These are phyloP conservation scores for Hemicentrotus pulcherrimus DNA, from an alignment of 35 echinoderm and acorn worm genomes.

Conservation along the genomic window DNA sequence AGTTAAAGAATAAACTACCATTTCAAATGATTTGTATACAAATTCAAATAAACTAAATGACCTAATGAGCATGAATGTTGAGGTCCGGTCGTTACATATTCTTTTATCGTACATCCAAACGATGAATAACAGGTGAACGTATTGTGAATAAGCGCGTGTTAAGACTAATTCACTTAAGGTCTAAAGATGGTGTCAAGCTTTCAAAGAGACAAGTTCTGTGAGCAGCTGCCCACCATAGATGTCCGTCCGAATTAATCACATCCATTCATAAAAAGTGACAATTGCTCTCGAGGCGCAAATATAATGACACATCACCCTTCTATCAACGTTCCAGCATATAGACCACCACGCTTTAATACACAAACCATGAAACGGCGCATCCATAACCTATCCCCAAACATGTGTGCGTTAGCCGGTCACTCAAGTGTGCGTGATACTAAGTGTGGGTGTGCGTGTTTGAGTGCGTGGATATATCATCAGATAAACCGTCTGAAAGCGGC, in stretches of 20 bases:
- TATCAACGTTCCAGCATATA: not conserved
- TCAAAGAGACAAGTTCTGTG: not conserved
- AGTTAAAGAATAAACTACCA: too few species aligned
- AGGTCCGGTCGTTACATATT: too few species aligned
- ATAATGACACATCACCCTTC: not conserved
- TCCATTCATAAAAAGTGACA: not conserved
- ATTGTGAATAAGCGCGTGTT: too few species aligned
- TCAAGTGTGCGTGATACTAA: not conserved
- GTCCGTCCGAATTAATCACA: not conserved
- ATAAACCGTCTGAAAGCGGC: not conserved
- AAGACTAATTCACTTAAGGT: too few species aligned
- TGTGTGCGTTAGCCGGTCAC: not conserved
- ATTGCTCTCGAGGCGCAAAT: not conserved
- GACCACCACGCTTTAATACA: not conserved
- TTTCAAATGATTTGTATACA: too few species aligned
- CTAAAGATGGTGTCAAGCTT: too few species aligned
- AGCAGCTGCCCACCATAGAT: not conserved
- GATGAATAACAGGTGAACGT: too few species aligned
- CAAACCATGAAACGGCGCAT: too few species aligned
- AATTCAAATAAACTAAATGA: too few species aligned
- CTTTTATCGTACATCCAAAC: too few species aligned
- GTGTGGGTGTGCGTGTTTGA: not conserved
- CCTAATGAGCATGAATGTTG: too few species aligned
- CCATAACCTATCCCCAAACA: not conserved
- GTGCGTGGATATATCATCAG: not conserved